Percentiles rank a stretch among this genome's conserved stretches.
Evolutionary conservation across 2,888 invertebrate species (phyloP).

Genomic region (Tetanocera ferruginea): DNA sequence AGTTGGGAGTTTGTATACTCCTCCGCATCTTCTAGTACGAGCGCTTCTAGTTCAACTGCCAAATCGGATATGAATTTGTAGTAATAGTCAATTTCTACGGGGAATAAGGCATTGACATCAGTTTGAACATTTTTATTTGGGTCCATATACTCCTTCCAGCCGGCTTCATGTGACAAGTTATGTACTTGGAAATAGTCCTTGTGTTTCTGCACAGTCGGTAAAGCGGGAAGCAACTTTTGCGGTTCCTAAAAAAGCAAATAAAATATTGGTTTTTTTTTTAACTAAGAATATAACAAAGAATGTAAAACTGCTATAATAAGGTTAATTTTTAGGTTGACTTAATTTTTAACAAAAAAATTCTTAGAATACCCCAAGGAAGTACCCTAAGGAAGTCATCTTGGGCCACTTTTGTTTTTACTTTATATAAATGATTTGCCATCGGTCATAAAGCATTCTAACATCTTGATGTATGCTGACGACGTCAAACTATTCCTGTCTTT

Average conservation of each 20-base stretch:
- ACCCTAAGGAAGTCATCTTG: no score
- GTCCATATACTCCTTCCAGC: slow-evolving; percentile 71
- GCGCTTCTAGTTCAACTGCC: slow-evolving; percentile 44
- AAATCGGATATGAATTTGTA: slow-evolving; percentile 73
- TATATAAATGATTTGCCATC: no score
- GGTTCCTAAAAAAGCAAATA: slow-evolving; percentile 47
- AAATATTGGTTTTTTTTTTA: neutral
- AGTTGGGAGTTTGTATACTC: slow-evolving; percentile 55
- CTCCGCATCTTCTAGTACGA: slow-evolving; percentile 51
- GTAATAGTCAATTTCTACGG: slow-evolving; percentile 80
- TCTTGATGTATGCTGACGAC: no score
- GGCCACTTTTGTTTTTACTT: no score
- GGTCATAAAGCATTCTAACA: no score
- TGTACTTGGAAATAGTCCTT: slow-evolving; percentile 46
- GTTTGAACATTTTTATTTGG: slow-evolving; percentile 77
- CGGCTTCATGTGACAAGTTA: slow-evolving; percentile 38
- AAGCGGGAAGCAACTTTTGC: slow-evolving; percentile 55
- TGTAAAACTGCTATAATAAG: no score
- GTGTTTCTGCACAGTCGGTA: slow-evolving; percentile 52
- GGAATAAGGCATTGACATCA: slow-evolving; percentile 72
- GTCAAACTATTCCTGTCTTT: no score
- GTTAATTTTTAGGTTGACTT: no score
- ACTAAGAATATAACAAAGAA: no score
- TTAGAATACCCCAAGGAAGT: no score
- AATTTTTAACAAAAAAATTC: no score